phyloP scores from a whole-genome alignment of 2,797 vertebrate genomes.

The Centroberyx gerrardi region DNA sequence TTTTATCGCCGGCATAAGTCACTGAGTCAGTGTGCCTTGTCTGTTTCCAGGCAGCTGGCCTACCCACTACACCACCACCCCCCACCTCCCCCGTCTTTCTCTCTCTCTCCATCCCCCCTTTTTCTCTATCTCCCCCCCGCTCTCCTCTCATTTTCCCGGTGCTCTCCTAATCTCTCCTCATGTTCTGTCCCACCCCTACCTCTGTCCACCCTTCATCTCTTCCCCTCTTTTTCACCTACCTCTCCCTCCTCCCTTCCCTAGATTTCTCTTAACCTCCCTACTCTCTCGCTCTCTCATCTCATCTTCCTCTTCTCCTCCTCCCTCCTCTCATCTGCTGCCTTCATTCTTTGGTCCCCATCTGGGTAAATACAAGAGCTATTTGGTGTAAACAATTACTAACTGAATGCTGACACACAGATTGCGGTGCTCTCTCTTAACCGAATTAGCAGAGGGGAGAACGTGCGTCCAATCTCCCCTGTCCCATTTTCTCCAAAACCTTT shows the following conservation, averaged over 20 bases:
- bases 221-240: conserved; percentile 26
- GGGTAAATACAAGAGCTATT: conserved; percentile 38
- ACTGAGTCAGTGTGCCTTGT: conserved; percentile 54
- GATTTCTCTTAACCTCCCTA: conserved; percentile 32
- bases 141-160: conserved; percentile 38
- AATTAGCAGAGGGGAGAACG: conserved; percentile 32
- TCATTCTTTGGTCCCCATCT: conserved; percentile 16
- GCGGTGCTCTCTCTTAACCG: conserved; percentile 27
- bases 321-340: conserved; percentile 10
- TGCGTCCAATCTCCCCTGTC: conserved; percentile 37
- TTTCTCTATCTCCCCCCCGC: conserved; percentile 15
- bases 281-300: background rate
- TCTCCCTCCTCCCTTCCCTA: conserved; percentile 32
- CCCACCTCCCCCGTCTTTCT: background rate
- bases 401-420: conserved; percentile 52
- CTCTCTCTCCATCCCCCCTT: conserved; percentile 4
- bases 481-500: conserved; percentile 40
- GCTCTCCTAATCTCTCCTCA: conserved; percentile 30
- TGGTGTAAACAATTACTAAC: conserved; percentile 56
- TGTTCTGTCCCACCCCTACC: conserved; percentile 36
- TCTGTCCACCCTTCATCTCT: conserved; percentile 43
- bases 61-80: conserved; percentile 9
- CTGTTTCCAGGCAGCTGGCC: conserved; percentile 40
- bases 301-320: background rate
- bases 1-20: conserved; percentile 73